These are phyloP conservation scores for Pachyramphus minor DNA, from an alignment of 2,113 vertebrate genomes.

Conservation along the genomic window DNA sequence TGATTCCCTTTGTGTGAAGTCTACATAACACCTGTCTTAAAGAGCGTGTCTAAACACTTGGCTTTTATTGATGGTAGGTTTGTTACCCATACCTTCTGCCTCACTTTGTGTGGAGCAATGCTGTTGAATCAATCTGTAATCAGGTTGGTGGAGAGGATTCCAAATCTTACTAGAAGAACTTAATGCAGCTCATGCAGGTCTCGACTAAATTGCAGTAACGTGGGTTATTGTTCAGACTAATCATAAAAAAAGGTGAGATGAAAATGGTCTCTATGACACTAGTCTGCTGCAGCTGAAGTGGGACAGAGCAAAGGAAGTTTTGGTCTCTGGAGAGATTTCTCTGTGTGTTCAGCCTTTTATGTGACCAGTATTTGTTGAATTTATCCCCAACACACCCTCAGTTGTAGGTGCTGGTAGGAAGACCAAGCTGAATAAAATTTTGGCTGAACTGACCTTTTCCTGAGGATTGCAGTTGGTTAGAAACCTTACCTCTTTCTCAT, in stretches of 20 bases:
- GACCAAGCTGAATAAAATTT: background rate
- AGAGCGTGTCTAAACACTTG: background rate
- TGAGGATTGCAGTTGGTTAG: background rate
- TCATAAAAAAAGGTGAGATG: background rate
- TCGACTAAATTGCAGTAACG: rapidly evolving
- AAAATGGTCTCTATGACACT: background rate
- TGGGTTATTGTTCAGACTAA: background rate
- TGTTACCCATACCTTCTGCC: background rate
- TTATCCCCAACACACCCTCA: background rate
- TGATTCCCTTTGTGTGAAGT: background rate
- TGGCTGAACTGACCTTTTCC: background rate
- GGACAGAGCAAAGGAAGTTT: background rate
- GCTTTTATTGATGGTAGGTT: background rate
- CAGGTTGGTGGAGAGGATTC: background rate
- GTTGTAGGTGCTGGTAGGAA: background rate
- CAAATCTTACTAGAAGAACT: background rate
- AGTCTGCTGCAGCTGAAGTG: background rate
- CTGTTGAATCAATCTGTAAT: background rate
- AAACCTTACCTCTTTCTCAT: background rate
- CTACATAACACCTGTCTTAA: background rate
- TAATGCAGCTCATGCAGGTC: rapidly evolving
- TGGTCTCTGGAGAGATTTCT: background rate
- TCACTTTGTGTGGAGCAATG: background rate
- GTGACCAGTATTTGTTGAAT: background rate
- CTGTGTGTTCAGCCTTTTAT: rapidly evolving